A percentile compares a stretch with the other conserved stretches of the same genome.
These are phyloP conservation scores for Sturmia bella DNA, from an alignment of 2,888 invertebrate genomes.

Conservation along the genomic window DNA sequence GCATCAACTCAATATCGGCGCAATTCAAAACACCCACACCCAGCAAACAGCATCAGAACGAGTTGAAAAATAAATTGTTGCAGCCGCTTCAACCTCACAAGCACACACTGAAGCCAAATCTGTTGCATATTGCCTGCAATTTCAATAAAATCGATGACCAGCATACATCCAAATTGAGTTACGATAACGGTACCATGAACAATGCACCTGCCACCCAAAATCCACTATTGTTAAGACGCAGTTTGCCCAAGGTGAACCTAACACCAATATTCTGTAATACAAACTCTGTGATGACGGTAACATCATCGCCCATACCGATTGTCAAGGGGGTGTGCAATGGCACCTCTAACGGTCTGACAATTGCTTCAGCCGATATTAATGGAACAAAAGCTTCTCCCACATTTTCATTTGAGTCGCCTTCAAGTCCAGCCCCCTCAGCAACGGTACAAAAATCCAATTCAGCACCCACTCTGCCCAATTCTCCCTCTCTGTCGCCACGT, in stretches of 20 bases:
- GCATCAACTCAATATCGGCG: slow-evolving; percentile 57
- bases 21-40: slow-evolving; percentile 77
- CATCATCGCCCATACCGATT: slow-evolving; percentile 74
- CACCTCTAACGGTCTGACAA: slow-evolving; percentile 4
- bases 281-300: slow-evolving; percentile 47
- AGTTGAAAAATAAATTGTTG: slow-evolving; percentile 61
- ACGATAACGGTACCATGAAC: slow-evolving; percentile 3
- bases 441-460: slow-evolving; percentile 81
- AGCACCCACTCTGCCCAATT: slow-evolving; percentile 81
- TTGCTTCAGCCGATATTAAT: slow-evolving; percentile 51
- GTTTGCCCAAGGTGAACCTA: slow-evolving; percentile 80
- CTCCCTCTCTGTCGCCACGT: slow-evolving; percentile 80
- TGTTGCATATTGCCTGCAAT: slow-evolving; percentile 72
- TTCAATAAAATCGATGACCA: slow-evolving; percentile 62
- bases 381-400: slow-evolving; percentile 50
- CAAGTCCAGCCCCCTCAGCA: slow-evolving; percentile 66
- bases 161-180: slow-evolving; percentile 23
- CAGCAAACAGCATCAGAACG: slow-evolving; percentile 65
- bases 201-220: slow-evolving; percentile 62
- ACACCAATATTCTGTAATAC: slow-evolving; percentile 79
- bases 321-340: slow-evolving; percentile 61
- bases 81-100: slow-evolving; percentile 68
- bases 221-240: slow-evolving; percentile 75
- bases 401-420: slow-evolving; percentile 68
- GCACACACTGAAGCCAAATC: slow-evolving; percentile 72